Conservation (phyloP, 1,140 invertebrate genomes). For the Radopholus similis region DNA sequence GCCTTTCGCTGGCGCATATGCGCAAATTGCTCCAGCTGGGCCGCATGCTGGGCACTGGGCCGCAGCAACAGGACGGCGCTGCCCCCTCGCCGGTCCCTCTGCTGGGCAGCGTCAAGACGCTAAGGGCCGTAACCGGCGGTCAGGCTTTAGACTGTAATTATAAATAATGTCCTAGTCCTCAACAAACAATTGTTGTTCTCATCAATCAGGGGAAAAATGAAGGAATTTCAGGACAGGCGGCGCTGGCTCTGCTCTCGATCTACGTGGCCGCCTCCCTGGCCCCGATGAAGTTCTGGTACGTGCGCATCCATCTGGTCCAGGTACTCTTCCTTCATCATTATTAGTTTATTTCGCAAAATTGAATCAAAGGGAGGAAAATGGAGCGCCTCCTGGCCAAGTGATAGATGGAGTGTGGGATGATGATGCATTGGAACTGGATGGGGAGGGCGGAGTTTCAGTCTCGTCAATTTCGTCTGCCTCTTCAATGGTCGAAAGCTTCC, state of each 20-base stretch:
- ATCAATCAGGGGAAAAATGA: not conserved
- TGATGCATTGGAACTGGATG: too few relatives aligned
- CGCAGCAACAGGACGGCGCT: not conserved
- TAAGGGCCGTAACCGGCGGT: too few relatives aligned
- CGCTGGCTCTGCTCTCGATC: conserved; percentile 14
- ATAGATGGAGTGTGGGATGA: too few relatives aligned
- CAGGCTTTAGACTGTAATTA: too few relatives aligned
- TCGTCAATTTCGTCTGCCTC: too few relatives aligned
- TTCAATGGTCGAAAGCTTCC: too few relatives aligned
- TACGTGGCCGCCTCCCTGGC: conserved; percentile 14
- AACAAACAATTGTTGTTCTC: not conserved
- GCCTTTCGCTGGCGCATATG: conserved; percentile 14
- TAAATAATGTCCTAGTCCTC: too few relatives aligned
- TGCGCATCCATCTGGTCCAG: conserved; percentile 16
- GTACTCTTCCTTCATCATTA: too few relatives aligned
- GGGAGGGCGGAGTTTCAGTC: too few relatives aligned
- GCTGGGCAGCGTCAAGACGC: not conserved
- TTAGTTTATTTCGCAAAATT: too few relatives aligned
- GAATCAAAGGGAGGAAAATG: too few relatives aligned
- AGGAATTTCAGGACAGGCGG: not conserved
- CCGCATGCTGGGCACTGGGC: not conserved
- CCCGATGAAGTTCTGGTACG: conserved; percentile 15
- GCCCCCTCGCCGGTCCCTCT: not conserved
- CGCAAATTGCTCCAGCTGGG: conserved; percentile 6
- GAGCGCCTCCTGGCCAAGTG: too few relatives aligned